phyloP scores from a whole-genome alignment of 2,113 vertebrate species.

The Syngnathus typhle region DNA sequence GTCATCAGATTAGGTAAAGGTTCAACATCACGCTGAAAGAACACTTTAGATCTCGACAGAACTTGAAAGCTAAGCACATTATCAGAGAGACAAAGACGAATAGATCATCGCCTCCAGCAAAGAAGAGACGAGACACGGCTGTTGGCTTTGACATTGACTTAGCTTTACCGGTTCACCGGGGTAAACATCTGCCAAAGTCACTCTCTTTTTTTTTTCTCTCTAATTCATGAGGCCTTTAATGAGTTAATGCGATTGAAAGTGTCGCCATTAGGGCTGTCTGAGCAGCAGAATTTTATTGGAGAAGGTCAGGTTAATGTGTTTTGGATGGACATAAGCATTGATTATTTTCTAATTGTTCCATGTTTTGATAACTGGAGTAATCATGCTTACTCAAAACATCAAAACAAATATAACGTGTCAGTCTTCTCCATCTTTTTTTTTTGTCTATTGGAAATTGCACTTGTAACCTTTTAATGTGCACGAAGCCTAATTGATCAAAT shows the following conservation, averaged over 20 bases:
- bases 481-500: constrained; percentile 7
- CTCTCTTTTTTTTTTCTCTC: constrained; percentile 28
- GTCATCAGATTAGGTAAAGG: constrained; percentile 18
- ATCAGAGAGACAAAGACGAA: constrained; percentile 29
- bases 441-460: background rate
- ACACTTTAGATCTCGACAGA: constrained; percentile 43
- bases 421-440: background rate
- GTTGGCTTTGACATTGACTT: constrained; percentile 33
- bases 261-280: constrained; percentile 18
- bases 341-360: too few species aligned
- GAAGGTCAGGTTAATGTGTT: constrained; percentile 10
- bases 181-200: constrained; percentile 29
- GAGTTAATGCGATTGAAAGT: constrained; percentile 26
- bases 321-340: background rate
- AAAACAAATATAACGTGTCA: too few species aligned
- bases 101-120: constrained; percentile 34
- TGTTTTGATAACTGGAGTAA: too few species aligned
- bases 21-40: constrained; percentile 40
- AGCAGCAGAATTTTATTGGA: constrained; percentile 2
- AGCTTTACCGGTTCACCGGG: constrained; percentile 39
- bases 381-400: too few species aligned
- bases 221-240: constrained; percentile 39
- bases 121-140: constrained; percentile 29
- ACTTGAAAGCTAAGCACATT: constrained; percentile 27
- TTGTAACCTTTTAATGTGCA: background rate